A percentile compares a stretch with the other conserved stretches of the same genome.
Evolutionary conservation across 2,888 invertebrate genomes (phyloP).

Genomic region (Brachyptera putata): DNA sequence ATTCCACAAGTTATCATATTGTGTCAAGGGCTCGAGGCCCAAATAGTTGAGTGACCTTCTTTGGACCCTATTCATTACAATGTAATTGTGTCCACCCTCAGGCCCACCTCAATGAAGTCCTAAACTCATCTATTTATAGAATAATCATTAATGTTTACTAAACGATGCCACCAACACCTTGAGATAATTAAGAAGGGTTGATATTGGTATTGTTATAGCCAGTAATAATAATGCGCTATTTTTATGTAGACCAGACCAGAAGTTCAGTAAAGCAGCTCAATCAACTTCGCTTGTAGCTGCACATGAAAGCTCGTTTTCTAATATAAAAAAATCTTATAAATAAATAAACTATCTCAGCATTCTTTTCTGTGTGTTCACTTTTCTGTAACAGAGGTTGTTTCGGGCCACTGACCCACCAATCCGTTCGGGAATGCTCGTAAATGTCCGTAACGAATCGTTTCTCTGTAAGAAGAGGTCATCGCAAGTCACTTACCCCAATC

Average conservation of each 20-base stretch:
- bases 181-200: too few relatives aligned
- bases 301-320: constrained; percentile 8
- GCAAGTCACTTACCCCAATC: constrained; percentile 65
- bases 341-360: constrained; percentile 13
- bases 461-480: constrained; percentile 51
- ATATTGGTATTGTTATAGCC: too few relatives aligned
- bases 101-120: too few relatives aligned
- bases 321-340: constrained; percentile 12
- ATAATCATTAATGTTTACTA: too few relatives aligned
- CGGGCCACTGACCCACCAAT: constrained; percentile 33
- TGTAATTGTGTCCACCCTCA: too few relatives aligned
- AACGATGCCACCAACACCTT: too few relatives aligned
- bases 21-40: too few relatives aligned
- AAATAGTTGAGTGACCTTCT: too few relatives aligned
- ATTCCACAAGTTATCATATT: too few relatives aligned
- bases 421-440: constrained; percentile 26
- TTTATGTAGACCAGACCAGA: constrained; percentile 15
- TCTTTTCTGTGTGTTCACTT: constrained; percentile 21
- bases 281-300: background rate
- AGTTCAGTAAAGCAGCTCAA: constrained; percentile 22
- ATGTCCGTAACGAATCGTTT: constrained; percentile 22
- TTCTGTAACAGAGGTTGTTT: constrained; percentile 24
- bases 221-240: too few relatives aligned
- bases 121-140: too few relatives aligned
- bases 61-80: too few relatives aligned